These are phyloP conservation scores for Torymus auratus DNA, from an alignment of 2,888 invertebrate species.

Conservation along the genomic window DNA sequence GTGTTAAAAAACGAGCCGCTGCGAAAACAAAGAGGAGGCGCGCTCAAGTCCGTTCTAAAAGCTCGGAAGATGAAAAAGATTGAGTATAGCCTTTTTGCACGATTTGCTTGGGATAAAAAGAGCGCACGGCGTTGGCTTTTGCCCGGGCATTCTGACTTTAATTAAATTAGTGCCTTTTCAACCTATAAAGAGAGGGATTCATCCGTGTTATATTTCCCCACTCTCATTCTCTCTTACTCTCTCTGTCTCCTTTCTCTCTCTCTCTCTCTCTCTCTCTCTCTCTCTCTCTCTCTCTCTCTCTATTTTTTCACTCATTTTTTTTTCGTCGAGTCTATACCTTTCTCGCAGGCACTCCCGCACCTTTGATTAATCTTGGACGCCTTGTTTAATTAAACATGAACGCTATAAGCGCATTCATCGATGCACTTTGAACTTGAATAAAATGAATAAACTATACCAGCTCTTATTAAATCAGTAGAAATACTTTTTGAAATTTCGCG, in stretches of 20 bases:
- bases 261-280: not conserved
- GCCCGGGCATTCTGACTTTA: constrained; percentile 17
- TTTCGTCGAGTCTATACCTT: not conserved
- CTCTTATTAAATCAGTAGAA: too few relatives aligned
- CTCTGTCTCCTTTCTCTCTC: not conserved
- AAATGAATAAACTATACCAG: not conserved
- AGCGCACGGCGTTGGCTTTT: constrained; percentile 15
- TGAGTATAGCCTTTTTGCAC: constrained; percentile 44
- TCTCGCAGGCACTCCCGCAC: not conserved
- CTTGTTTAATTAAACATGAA: constrained; percentile 40
- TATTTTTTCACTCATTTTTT: not conserved
- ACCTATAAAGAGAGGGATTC: not conserved
- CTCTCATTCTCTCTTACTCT: not conserved
- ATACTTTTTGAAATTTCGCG: too few relatives aligned
- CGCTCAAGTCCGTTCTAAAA: constrained; percentile 7
- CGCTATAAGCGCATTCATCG: constrained; percentile 1
- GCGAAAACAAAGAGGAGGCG: constrained; percentile 28
- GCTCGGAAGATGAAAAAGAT: constrained; percentile 47
- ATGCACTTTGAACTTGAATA: constrained; percentile 20
- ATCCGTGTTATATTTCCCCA: not conserved
- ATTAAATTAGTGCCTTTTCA: constrained; percentile 47
- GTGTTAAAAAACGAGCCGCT: constrained; percentile 1
- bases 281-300: not conserved
- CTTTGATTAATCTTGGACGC: too few relatives aligned
- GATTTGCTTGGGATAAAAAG: constrained; percentile 41